Percentiles rank a stretch among this genome's conserved stretches.
These are phyloP conservation scores for Tauraco erythrolophus DNA, from an alignment of 2,113 vertebrate genomes.

Conservation along the genomic window DNA sequence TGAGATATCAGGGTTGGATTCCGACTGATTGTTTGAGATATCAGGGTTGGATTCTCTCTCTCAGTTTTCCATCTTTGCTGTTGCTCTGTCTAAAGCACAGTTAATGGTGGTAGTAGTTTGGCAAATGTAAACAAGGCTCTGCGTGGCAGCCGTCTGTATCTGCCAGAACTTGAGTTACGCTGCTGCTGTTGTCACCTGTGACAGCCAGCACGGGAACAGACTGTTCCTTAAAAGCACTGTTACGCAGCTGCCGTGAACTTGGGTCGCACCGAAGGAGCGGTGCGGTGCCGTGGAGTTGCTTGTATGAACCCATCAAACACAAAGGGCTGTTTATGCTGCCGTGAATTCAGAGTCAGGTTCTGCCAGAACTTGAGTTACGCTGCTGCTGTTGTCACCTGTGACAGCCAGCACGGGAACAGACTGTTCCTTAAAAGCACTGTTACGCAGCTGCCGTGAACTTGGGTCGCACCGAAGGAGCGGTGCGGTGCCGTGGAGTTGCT, in stretches of 20 bases:
- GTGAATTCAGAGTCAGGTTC: neutral
- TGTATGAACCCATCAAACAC: neutral
- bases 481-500: neutral
- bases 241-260: neutral
- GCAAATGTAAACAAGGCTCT: neutral
- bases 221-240: neutral
- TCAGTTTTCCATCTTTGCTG: neutral
- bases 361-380: neutral
- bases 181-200: neutral
- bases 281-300: neutral
- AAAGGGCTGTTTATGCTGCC: neutral
- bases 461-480: neutral
- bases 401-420: neutral
- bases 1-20: fast-evolving
- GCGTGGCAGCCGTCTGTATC: fast-evolving
- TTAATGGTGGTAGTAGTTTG: fast-evolving
- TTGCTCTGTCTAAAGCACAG: neutral
- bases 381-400: neutral
- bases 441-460: neutral
- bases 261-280: neutral
- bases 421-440: neutral
- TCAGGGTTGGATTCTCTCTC: fast-evolving
- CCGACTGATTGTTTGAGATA: neutral
- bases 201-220: neutral
- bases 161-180: neutral